These are phyloP conservation scores for Meganola albula DNA, from an alignment of 2,888 invertebrate species.

Conservation along the genomic window DNA sequence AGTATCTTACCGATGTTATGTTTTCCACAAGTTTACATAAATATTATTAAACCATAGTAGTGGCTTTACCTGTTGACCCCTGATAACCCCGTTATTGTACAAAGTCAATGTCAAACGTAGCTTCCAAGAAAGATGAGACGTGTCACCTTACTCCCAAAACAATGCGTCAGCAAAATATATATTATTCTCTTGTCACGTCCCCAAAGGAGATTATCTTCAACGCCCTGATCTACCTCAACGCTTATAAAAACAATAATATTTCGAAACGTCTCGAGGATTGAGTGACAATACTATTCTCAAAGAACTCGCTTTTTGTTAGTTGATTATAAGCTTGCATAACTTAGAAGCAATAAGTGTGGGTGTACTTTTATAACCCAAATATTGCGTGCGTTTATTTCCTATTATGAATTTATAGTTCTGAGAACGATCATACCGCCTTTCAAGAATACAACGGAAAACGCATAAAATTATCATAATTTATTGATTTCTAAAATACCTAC, in stretches of 20 bases:
- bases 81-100: no score
- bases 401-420: constrained; percentile 41
- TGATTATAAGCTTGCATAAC: constrained; percentile 25
- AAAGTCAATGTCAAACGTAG: constrained; percentile 31
- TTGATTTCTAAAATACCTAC: no score
- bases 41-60: no score
- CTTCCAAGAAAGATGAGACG: constrained; percentile 28
- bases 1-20: no score
- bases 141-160: constrained; percentile 43
- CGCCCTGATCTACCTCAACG: constrained; percentile 53
- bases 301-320: constrained; percentile 29
- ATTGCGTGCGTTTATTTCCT: constrained; percentile 45
- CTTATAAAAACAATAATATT: constrained; percentile 47
- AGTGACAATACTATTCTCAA: constrained; percentile 24
- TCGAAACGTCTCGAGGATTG: constrained; percentile 27
- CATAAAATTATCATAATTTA: constrained; percentile 34
- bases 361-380: constrained; percentile 42
- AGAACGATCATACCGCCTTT: constrained; percentile 39
- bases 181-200: constrained; percentile 59
- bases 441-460: constrained; percentile 38
- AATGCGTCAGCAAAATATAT: constrained; percentile 61
- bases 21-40: no score
- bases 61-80: no score
- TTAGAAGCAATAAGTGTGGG: constrained; percentile 38
- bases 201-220: constrained; percentile 51